phyloP scores from a whole-genome alignment of 2,113 vertebrate species.

The Oncorhynchus kisutch region DNA sequence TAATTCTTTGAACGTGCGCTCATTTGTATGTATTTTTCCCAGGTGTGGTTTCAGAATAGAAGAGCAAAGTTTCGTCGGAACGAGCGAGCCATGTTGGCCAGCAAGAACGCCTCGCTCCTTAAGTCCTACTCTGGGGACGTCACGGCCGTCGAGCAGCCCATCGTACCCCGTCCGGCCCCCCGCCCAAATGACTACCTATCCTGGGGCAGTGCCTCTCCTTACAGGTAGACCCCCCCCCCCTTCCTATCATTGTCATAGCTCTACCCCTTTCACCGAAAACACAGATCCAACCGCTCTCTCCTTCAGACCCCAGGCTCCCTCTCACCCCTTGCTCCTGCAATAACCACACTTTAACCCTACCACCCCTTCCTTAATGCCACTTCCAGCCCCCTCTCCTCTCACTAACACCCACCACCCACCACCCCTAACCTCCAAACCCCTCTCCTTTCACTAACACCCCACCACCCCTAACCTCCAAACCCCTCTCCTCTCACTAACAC shows the following conservation, averaged over 20 bases:
- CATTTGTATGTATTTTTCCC: conserved; percentile 6
- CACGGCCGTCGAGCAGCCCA: conserved; percentile 95
- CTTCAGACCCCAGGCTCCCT: neutral
- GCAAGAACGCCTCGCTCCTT: conserved; percentile 94
- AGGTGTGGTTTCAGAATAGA: conserved; percentile 99
- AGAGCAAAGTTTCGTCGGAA: conserved; percentile 96
- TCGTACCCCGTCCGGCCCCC: conserved; percentile 91
- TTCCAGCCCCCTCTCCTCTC: neutral
- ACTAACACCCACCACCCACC: neutral
- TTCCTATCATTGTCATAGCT: neutral
- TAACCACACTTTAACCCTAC: neutral
- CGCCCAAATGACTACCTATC: conserved; percentile 95
- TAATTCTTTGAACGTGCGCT: too few relatives aligned
- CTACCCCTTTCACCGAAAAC: neutral
- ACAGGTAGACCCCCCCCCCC: conserved; percentile 79
- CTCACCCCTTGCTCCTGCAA: too few relatives aligned
- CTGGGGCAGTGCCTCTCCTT: conserved; percentile 92
- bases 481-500: too few relatives aligned
- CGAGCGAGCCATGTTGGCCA: conserved; percentile 96
- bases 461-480: too few relatives aligned
- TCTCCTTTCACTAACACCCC: too few relatives aligned
- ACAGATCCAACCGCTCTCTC: neutral
- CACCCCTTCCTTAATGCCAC: neutral
- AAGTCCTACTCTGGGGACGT: conserved; percentile 96
- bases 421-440: too few relatives aligned